Conservation (phyloP, 2,797 vertebrate species). For the Pseudochirops cupreus region DNA sequence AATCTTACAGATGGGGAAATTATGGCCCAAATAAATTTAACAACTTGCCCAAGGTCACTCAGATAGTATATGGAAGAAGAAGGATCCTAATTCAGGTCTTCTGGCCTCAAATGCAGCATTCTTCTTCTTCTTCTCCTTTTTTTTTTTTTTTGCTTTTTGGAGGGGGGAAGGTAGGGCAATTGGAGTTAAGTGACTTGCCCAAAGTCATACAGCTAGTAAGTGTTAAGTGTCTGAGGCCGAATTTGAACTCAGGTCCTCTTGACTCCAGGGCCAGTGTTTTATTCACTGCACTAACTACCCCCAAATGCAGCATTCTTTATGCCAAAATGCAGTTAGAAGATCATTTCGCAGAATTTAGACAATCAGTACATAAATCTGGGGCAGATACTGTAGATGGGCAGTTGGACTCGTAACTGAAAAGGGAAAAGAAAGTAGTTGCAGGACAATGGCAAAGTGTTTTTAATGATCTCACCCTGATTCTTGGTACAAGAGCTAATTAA, state of each 20-base stretch:
- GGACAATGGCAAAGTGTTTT: not conserved
- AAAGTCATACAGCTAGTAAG: too few species aligned
- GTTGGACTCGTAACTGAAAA: not conserved
- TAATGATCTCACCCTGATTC: not conserved
- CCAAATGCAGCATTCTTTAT: too few species aligned
- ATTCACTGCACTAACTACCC: too few species aligned
- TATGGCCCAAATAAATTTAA: not conserved
- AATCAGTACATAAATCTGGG: not conserved
- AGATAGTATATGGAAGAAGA: not conserved
- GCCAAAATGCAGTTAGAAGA: not conserved
- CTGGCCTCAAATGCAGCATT: too few species aligned
- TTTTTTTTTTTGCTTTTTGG: too few species aligned
- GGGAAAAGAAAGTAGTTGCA: not conserved
- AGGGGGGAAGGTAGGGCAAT: too few species aligned
- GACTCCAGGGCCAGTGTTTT: too few species aligned
- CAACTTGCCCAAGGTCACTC: not conserved
- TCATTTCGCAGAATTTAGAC: not conserved
- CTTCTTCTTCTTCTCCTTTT: too few species aligned
- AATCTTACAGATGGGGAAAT: not conserved
- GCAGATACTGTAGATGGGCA: not conserved
- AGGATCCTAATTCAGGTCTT: not conserved
- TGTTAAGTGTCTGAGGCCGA: too few species aligned
- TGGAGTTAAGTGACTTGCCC: too few species aligned
- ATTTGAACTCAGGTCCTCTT: too few species aligned
- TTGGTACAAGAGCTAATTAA: not conserved